These are phyloP conservation scores for Heliconius ethilla DNA, from an alignment of 2,888 invertebrate genomes.

Conservation along the genomic window DNA sequence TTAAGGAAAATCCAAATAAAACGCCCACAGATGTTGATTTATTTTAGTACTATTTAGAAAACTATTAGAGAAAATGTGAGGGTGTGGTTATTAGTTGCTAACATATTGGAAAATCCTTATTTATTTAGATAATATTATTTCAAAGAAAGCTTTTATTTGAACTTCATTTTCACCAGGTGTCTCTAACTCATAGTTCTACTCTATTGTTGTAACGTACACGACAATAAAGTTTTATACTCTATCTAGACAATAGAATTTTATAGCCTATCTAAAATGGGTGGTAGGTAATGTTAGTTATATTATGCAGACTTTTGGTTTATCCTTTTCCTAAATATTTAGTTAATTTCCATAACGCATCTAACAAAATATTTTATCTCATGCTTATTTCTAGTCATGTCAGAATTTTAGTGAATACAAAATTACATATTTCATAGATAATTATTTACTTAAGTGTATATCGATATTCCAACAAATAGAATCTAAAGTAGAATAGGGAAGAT, in stretches of 20 bases:
- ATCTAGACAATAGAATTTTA: no score
- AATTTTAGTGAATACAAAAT: background rate
- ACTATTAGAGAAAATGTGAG: slow-evolving; percentile 3
- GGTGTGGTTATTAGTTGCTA: slow-evolving; percentile 1
- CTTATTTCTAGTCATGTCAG: background rate
- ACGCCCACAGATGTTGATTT: background rate
- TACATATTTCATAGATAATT: background rate
- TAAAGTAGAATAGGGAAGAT: background rate
- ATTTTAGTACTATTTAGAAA: slow-evolving; percentile 13
- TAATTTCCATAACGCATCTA: background rate
- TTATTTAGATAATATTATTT: background rate
- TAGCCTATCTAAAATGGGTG: no score
- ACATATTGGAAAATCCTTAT: background rate
- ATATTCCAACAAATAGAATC: background rate
- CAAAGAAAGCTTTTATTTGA: background rate
- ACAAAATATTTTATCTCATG: background rate
- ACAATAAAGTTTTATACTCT: no score
- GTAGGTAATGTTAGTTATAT: background rate
- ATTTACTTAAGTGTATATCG: background rate
- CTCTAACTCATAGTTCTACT: no score
- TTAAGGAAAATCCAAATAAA: slow-evolving; percentile 10
- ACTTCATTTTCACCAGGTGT: background rate
- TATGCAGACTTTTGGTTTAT: slow-evolving; percentile 6
- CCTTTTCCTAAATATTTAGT: background rate
- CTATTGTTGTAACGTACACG: no score